Percentiles rank a stretch among this genome's conserved stretches.
Conservation (phyloP, 1,140 invertebrate genomes). For the Neodiprion fabricii region DNA sequence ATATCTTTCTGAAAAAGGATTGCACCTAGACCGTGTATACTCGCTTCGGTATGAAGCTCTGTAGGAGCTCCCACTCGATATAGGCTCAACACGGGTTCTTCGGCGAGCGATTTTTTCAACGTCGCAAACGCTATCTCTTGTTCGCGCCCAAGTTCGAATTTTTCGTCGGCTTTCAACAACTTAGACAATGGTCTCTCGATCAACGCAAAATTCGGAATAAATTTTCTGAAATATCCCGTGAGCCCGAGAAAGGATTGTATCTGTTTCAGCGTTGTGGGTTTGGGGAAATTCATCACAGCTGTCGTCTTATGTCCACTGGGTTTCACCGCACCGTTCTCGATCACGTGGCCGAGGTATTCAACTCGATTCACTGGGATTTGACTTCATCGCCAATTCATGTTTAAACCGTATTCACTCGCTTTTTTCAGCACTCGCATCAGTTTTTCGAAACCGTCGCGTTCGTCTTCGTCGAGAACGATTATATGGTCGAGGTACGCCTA, state of each 20-base stretch:
- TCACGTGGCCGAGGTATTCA: slow-evolving; percentile 20
- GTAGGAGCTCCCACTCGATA: slow-evolving; percentile 39
- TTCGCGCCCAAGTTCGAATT: slow-evolving; percentile 22
- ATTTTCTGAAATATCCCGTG: slow-evolving; percentile 27
- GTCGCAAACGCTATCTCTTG: slow-evolving; percentile 25
- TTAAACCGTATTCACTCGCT: slow-evolving; percentile 20
- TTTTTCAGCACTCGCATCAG: slow-evolving; percentile 31
- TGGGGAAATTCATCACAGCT: slow-evolving; percentile 22
- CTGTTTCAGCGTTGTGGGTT: slow-evolving; percentile 7
- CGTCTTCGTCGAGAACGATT: slow-evolving; percentile 26
- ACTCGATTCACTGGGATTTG: slow-evolving; percentile 18
- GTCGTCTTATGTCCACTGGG: slow-evolving; percentile 10
- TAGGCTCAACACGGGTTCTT: slow-evolving; percentile 47
- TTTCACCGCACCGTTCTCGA: slow-evolving; percentile 19
- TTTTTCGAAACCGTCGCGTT: slow-evolving; percentile 21
- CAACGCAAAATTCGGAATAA: slow-evolving; percentile 15
- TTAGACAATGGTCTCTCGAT: slow-evolving; percentile 18
- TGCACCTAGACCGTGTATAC: slow-evolving; percentile 31
- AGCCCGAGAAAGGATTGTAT: slow-evolving; percentile 26
- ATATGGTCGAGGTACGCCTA: slow-evolving; percentile 49
- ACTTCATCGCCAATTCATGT: slow-evolving; percentile 32
- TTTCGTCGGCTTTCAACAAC: slow-evolving; percentile 17
- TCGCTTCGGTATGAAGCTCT: slow-evolving; percentile 49
- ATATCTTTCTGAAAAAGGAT: slow-evolving; percentile 35
- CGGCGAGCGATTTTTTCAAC: slow-evolving; percentile 25